These are phyloP conservation scores for Danionella dracula DNA, from an alignment of 2,797 vertebrate species.

Conservation along the genomic window DNA sequence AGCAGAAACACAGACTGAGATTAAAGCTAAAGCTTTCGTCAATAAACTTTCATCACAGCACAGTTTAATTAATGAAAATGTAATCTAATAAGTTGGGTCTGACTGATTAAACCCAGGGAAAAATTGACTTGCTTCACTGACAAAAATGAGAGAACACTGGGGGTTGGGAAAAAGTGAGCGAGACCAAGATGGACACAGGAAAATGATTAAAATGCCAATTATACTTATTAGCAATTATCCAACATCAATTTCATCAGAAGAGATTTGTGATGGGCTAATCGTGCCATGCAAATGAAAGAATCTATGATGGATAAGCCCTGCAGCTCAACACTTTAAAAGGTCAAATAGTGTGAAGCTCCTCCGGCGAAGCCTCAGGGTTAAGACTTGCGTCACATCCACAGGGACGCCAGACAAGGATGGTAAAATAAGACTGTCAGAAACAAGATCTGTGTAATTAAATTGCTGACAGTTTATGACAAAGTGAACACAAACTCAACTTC, in stretches of 20 bases:
- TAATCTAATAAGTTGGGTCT: constrained; percentile 22
- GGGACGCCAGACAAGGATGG: constrained; percentile 23
- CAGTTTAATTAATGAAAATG: too few species aligned
- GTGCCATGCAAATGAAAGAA: constrained; percentile 18
- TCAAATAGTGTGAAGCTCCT: constrained; percentile 6
- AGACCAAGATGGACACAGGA: background rate
- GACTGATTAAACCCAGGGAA: constrained; percentile 30
- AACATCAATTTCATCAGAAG: constrained; percentile 11
- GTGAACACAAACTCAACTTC: constrained; percentile 21
- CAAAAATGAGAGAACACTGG: background rate
- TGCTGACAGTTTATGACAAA: constrained; percentile 33
- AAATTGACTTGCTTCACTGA: constrained; percentile 31
- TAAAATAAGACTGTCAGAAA: constrained; percentile 33
- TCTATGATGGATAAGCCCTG: constrained; percentile 8
- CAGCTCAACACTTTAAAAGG: constrained; percentile 25
- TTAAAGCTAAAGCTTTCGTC: constrained; percentile 20
- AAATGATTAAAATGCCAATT: constrained; percentile 17
- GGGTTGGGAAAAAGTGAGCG: background rate
- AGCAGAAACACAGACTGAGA: too few species aligned
- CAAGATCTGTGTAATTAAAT: constrained; percentile 26
- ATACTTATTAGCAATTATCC: constrained; percentile 15
- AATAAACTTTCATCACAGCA: constrained; percentile 21
- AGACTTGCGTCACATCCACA: constrained; percentile 7
- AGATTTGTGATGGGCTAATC: constrained; percentile 17
- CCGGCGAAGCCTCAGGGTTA: background rate